Evolutionary conservation across 1,140 invertebrate species (phyloP), one percentile per base, ranked within the genome.

Genomic region (Brachionus manjavacas): DNA sequence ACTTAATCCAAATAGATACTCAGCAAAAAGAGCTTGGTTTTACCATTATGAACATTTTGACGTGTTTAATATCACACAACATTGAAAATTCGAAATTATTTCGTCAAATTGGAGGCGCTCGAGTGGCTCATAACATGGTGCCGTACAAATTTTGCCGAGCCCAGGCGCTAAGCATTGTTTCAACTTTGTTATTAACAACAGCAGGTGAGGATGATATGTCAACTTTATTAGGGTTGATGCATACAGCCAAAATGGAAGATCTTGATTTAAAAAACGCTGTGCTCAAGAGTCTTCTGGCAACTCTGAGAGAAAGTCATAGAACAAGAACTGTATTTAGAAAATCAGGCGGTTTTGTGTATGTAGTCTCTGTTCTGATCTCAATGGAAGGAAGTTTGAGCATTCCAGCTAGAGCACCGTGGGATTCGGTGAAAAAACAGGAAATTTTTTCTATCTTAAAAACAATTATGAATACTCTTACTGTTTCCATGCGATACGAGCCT

Each of bases 401-500:
- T 6, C 87, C 84, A 66, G 31, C 85, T 23, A 16, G 83, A n/a
- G 84, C 87, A 6, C 86, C 87, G 6, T 81, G 79, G 79, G 64
- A 81, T 64, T 64, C 85, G 88, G 88, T 89, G 39, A 84, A 74
- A 11, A 85, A 87, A 60, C 43, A 85, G 43, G 87, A 88, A 52
- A 85, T 89, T 14, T 85, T 91, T 31, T 86, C 85, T 20, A 88
- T 91, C 86, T 85, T 99, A 81, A 93, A 95, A 85, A 93, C 95
- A 31, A 95, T 98, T 20, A 98, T 98, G 89, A 95, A 96, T 88
- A 97, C 96, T 0, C 92, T 99, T 66, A 95, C 95, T 85, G 95
- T 96, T 3, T 96, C 96, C 3, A 99, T 99, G 96, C 91, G 97
- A 86, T 99, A 97, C 89, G 97, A 99, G 90, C 97, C 97, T 2